These are phyloP conservation scores for Orthosia gracilis DNA, from an alignment of 2,888 invertebrate species.

Conservation along the genomic window DNA sequence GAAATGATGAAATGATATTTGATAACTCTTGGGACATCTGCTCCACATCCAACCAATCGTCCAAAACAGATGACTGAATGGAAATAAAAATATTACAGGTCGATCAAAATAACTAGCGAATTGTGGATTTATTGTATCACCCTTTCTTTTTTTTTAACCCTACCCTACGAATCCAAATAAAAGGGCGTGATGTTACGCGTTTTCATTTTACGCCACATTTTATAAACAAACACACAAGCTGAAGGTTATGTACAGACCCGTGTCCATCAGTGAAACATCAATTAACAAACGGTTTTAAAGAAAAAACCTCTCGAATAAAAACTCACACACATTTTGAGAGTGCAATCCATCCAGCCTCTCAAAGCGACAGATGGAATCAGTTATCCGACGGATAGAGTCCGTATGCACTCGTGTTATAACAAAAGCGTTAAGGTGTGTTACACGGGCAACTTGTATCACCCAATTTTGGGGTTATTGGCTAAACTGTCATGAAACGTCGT, in stretches of 20 bases:
- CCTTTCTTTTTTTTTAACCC: no score
- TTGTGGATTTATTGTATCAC: neutral
- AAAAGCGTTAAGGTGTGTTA: conserved; percentile 35
- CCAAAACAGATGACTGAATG: no score
- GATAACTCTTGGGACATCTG: no score
- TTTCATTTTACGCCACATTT: no score
- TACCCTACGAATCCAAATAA: no score
- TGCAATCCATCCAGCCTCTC: conserved; percentile 44
- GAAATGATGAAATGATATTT: no score
- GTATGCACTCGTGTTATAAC: conserved; percentile 39
- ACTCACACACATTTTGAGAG: conserved; percentile 24
- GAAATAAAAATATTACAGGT: neutral
- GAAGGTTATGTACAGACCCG: neutral
- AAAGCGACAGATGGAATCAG: conserved; percentile 56
- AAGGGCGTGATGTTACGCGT: neutral
- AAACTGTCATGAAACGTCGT: neutral
- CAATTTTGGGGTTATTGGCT: neutral
- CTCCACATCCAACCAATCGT: no score
- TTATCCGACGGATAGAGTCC: conserved; percentile 40
- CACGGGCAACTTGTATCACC: conserved; percentile 5
- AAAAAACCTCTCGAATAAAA: neutral
- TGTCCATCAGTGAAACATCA: neutral
- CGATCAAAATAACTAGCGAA: neutral
- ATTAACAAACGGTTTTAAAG: conserved; percentile 10
- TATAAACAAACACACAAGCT: no score